phyloP scores from a whole-genome alignment of 2,888 invertebrate genomes.

The Cosmia trapezina region DNA sequence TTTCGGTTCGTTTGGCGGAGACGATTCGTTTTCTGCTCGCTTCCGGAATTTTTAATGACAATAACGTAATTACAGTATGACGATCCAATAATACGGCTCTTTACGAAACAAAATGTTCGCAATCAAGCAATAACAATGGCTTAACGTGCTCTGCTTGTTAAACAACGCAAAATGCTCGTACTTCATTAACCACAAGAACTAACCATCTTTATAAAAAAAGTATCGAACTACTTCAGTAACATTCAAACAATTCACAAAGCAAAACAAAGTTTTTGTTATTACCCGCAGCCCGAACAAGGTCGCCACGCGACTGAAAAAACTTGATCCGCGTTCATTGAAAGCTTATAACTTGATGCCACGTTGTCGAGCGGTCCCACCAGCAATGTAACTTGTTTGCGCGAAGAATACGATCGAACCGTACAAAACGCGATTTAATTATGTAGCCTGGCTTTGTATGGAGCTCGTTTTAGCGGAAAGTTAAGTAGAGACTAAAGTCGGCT shows the following conservation, averaged over 20 bases:
- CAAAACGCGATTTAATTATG: slow-evolving; percentile 58
- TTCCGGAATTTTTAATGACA: slow-evolving; percentile 56
- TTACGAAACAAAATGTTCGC: slow-evolving; percentile 28
- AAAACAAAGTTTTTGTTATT: slow-evolving; percentile 79
- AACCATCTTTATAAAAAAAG: slow-evolving; percentile 54
- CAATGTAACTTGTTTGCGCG: slow-evolving; percentile 62
- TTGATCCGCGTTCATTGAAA: slow-evolving; percentile 59
- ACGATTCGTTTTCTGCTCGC: slow-evolving; percentile 52
- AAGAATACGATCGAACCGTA: slow-evolving; percentile 41
- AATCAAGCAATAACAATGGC: slow-evolving; percentile 43
- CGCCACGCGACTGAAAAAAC: slow-evolving; percentile 58
- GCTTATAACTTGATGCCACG: slow-evolving; percentile 43
- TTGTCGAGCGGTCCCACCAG: slow-evolving; percentile 37
- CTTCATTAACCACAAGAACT: slow-evolving; percentile 56
- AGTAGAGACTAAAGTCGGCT: slow-evolving; percentile 41
- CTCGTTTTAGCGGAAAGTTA: slow-evolving; percentile 54
- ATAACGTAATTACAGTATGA: slow-evolving; percentile 52
- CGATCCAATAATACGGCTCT: slow-evolving; percentile 35
- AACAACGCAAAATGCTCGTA: slow-evolving; percentile 17
- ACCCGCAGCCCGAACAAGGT: slow-evolving; percentile 72
- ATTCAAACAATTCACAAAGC: slow-evolving; percentile 72
- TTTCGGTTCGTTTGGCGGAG: slow-evolving; percentile 62
- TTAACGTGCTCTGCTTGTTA: slow-evolving; percentile 17
- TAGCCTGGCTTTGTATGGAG: slow-evolving; percentile 50
- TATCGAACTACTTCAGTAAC: slow-evolving; percentile 60